Base-by-base conservation (phyloP, 2,888 invertebrate genomes). In the Drosophila acutilabella region DNA sequence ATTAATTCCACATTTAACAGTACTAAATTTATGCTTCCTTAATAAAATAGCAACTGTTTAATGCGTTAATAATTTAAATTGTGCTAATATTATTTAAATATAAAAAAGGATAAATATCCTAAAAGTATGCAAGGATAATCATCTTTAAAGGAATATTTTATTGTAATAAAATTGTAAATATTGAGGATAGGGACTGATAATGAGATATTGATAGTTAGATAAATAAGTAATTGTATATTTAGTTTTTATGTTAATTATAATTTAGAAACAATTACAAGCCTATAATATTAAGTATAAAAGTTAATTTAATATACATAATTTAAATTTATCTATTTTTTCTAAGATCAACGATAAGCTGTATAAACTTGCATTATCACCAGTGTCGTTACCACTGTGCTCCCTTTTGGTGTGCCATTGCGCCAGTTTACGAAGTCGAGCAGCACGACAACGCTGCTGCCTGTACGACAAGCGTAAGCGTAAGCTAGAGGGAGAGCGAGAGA, bases 401-500 rank as follows among this genome's bases (percentile, higher is more conserved):
- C 78, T 68, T 30, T 59, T 59, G 48, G 33, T 44, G 48, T 23
- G 45, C 38, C 57, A 23, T 69, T 53, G 64, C 58, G 72, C 59
- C 72, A 76, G 58, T 56, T 59, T 58, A 62, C 41, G 66, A 20
- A 62, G 58, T 48, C 38, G 52, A 47, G 41, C 30, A 41, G 52
- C 58, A 47, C 67, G 47, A 36, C 58, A 52, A 16, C 65, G 54
- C 58, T 66, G 45, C 38, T 54, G 56, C 30, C 47, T 52, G 52
- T 45, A 10, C 44, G 36, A 47, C 58, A 61, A 42, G 61, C 40
- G 54, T 54, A 64, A 68, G 79, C 78, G 50, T 52, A 64, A 84
- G 87, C 60, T 75, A 69, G 88, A 75, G 79, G 75, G 50, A 50
- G 66, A 84, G 87, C 60, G 76, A 69, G 88, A 75, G 79, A 79